Conservation (phyloP, 2,888 invertebrate genomes). For the Orthosia incerta region DNA sequence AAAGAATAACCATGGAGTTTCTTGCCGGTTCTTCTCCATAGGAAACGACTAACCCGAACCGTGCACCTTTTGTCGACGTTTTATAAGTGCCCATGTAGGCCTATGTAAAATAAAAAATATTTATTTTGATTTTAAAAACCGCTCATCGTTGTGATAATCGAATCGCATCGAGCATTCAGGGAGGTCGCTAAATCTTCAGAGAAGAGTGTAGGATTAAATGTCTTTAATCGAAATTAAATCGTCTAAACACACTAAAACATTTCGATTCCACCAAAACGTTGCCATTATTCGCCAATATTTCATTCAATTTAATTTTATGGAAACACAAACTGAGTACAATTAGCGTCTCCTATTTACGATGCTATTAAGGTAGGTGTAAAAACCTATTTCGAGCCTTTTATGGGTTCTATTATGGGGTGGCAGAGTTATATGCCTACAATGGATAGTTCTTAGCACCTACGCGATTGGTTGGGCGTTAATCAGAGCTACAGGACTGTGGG, state of each 20-base stretch:
- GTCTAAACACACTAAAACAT: neutral
- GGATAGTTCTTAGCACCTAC: slow-evolving; percentile 37
- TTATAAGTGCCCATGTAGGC: too few relatives aligned
- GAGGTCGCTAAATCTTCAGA: too few relatives aligned
- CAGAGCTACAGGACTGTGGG: neutral
- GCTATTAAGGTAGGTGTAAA: slow-evolving; percentile 34
- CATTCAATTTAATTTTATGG: slow-evolving; percentile 22
- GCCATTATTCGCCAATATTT: neutral
- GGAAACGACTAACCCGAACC: too few relatives aligned
- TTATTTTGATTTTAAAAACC: too few relatives aligned
- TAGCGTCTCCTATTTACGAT: slow-evolving; percentile 44
- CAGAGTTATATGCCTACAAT: slow-evolving; percentile 9
- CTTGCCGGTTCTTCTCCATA: too few relatives aligned
- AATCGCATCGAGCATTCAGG: too few relatives aligned
- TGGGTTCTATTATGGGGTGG: slow-evolving; percentile 29
- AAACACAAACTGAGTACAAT: slow-evolving; percentile 27
- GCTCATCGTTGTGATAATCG: too few relatives aligned
- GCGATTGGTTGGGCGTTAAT: slow-evolving; percentile 13
- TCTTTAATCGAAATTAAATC: neutral
- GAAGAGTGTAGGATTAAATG: neutral
- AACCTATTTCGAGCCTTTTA: slow-evolving; percentile 41
- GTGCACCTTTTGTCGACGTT: too few relatives aligned
- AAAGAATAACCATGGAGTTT: too few relatives aligned
- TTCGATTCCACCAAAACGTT: neutral
- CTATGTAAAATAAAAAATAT: too few relatives aligned